A percentile compares a stretch with the other conserved stretches of the same genome.
Evolutionary conservation across 2,888 invertebrate species (phyloP).

Genomic region (Drosophila suboccidentalis): DNA sequence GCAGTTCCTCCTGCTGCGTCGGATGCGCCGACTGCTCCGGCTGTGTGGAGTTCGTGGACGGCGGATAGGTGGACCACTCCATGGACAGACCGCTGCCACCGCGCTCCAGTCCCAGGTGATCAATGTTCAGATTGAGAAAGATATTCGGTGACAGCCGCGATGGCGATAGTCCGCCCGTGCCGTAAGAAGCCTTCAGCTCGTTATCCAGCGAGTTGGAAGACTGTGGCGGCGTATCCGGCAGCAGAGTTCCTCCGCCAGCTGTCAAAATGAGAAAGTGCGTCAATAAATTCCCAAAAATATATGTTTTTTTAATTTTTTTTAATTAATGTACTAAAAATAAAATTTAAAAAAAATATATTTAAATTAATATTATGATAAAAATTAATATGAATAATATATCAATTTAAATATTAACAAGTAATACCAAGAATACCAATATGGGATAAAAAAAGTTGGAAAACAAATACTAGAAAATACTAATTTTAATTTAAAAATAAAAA

Average conservation of each 20-base stretch:
- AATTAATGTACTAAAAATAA: too few relatives aligned
- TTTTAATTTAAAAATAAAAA: too few relatives aligned
- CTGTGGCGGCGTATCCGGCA: slow-evolving; percentile 84
- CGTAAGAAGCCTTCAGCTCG: slow-evolving; percentile 82
- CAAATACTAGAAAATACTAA: too few relatives aligned
- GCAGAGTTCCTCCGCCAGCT: slow-evolving; percentile 81
- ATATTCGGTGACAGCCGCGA: slow-evolving; percentile 85
- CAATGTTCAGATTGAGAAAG: slow-evolving; percentile 85
- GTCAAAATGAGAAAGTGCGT: background rate
- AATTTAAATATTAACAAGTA: too few relatives aligned
- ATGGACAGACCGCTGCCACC: slow-evolving; percentile 84
- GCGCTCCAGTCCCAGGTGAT: slow-evolving; percentile 84
- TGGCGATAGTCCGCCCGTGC: slow-evolving; percentile 79
- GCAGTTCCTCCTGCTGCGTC: slow-evolving; percentile 38
- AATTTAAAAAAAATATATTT: too few relatives aligned
- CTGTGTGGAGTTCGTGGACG: slow-evolving; percentile 49
- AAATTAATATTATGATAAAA: too few relatives aligned
- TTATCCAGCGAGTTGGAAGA: slow-evolving; percentile 84
- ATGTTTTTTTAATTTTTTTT: too few relatives aligned
- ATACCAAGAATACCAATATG: too few relatives aligned
- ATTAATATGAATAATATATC: too few relatives aligned
- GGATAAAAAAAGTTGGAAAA: too few relatives aligned
- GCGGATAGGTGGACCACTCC: slow-evolving; percentile 84
- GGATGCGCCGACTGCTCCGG: slow-evolving; percentile 35
- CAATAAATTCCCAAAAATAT: background rate